phyloP scores from a whole-genome alignment of 2,797 vertebrate species.

The Anomalospiza imberbis region DNA sequence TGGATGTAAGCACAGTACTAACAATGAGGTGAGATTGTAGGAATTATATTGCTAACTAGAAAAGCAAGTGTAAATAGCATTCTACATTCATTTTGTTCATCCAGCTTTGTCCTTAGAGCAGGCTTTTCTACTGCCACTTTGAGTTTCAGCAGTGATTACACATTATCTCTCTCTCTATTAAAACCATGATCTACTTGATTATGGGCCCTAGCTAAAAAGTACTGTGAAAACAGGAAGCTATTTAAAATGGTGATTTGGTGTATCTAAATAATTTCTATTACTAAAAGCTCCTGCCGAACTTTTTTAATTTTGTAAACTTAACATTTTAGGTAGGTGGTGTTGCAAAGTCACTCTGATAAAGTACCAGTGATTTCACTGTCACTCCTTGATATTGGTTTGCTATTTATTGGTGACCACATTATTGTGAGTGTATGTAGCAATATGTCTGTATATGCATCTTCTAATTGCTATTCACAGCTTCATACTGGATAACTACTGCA shows the following conservation, averaged over 20 bases:
- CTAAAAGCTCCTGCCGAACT: background rate
- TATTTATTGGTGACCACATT: background rate
- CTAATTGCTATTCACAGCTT: background rate
- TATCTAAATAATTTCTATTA: background rate
- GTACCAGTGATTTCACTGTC: background rate
- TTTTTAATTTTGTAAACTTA: background rate
- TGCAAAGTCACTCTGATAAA: background rate
- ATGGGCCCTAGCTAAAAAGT: background rate
- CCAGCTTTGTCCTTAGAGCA: background rate
- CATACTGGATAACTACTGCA: background rate
- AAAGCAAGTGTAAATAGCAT: background rate
- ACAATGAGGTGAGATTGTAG: background rate
- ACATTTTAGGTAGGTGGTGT: background rate
- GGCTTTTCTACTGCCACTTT: background rate
- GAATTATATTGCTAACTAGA: background rate
- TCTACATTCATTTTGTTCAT: background rate
- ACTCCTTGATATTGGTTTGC: background rate
- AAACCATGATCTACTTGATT: background rate
- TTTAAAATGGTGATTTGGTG: background rate
- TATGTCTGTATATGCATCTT: background rate
- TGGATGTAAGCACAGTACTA: background rate
- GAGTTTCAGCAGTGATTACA: background rate
- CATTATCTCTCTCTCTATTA: background rate
- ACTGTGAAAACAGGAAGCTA: background rate
- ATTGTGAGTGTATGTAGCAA: background rate